phyloP scores from a whole-genome alignment of 1,140 invertebrate genomes.

The Dendroctonus valens region DNA sequence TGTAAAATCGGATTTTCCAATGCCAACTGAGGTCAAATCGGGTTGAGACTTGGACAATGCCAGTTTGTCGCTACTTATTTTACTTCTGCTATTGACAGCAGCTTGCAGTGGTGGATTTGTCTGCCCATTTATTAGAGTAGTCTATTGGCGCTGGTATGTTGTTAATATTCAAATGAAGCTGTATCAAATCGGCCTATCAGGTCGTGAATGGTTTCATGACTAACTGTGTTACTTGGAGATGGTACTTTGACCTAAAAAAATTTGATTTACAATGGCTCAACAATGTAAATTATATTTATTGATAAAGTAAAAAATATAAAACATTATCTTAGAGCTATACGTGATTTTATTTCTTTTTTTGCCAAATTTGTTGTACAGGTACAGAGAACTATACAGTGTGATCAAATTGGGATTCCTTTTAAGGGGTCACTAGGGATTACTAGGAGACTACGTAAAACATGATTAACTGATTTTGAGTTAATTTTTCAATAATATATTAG shows the following conservation, averaged over 20 bases:
- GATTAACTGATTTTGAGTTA: too few relatives aligned
- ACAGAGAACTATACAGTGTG: too few relatives aligned
- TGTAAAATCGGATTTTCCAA: conserved; percentile 23
- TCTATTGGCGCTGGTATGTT: conserved; percentile 44
- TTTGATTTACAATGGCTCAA: background rate
- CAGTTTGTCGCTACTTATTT: conserved; percentile 40
- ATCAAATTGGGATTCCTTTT: too few relatives aligned
- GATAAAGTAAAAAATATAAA: background rate
- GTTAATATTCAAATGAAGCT: conserved; percentile 35
- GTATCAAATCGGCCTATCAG: conserved; percentile 37
- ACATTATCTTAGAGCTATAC: background rate
- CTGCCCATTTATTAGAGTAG: conserved; percentile 48
- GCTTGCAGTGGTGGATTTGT: conserved; percentile 41
- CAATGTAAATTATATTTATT: conserved; percentile 4
- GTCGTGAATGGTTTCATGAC: conserved; percentile 31
- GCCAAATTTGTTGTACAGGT: too few relatives aligned
- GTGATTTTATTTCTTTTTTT: too few relatives aligned
- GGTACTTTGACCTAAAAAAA: conserved; percentile 56
- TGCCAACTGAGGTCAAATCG: conserved; percentile 58
- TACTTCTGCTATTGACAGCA: conserved; percentile 38
- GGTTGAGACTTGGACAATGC: conserved; percentile 76
- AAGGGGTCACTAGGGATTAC: too few relatives aligned
- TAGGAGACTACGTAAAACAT: too few relatives aligned
- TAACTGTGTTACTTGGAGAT: conserved; percentile 40
- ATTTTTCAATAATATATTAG: too few relatives aligned